Evolutionary conservation across 2,113 vertebrate genomes (phyloP).

Genomic region (Neolamprologus fasciatus): DNA sequence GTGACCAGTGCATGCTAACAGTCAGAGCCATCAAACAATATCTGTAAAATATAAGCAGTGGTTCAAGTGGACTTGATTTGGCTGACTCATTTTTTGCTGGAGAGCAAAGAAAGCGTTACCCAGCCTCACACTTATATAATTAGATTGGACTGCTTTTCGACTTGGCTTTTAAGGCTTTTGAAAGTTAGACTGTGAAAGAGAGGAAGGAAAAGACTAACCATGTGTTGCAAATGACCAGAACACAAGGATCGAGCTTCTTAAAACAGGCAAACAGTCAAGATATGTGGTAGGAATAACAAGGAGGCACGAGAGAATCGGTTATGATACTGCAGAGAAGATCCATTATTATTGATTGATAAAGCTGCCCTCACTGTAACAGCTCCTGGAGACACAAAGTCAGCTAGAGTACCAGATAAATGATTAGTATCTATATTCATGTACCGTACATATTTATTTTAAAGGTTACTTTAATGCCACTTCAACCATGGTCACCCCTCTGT

Average conservation of each 20-base stretch:
- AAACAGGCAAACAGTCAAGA: neutral
- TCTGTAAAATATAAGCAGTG: slow-evolving; percentile 16
- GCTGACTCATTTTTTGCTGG: neutral
- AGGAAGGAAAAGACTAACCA: neutral
- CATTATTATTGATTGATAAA: neutral
- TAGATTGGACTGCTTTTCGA: neutral
- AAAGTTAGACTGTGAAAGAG: neutral
- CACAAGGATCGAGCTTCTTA: neutral
- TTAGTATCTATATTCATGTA: neutral
- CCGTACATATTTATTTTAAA: neutral
- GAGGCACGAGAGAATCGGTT: neutral
- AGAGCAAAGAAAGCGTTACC: neutral
- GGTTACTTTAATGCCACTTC: slow-evolving; percentile 24
- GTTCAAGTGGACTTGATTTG: slow-evolving; percentile 45
- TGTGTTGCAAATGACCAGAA: slow-evolving; percentile 2
- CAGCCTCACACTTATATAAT: neutral
- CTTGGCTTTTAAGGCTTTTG: neutral
- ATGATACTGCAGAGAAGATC: neutral
- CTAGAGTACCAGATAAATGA: neutral
- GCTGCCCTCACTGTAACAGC: neutral
- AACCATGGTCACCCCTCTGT: slow-evolving; percentile 35
- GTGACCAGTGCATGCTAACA: slow-evolving; percentile 30
- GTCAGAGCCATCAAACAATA: neutral
- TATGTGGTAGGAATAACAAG: neutral
- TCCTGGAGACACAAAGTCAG: neutral